A percentile compares a stretch with the other conserved stretches of the same genome.
These are phyloP conservation scores for Temnothorax ravouxi DNA, from an alignment of 2,888 invertebrate species.

Conservation along the genomic window DNA sequence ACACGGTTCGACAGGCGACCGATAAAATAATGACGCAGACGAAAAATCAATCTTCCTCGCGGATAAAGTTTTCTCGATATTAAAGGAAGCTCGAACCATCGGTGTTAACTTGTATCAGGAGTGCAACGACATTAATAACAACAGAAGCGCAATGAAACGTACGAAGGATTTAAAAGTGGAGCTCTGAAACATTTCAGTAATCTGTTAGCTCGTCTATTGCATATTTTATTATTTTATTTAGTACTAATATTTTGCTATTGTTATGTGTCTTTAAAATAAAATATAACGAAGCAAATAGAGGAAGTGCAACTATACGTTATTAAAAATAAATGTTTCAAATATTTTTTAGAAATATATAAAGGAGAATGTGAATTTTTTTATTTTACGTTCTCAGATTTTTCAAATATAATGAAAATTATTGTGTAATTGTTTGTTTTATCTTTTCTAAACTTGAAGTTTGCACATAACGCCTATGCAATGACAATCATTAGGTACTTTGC, in stretches of 20 bases:
- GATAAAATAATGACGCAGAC: constrained; percentile 60
- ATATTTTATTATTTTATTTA: constrained; percentile 15
- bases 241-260: neutral
- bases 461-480: neutral
- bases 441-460: neutral
- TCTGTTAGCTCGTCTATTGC: neutral
- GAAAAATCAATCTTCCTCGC: constrained; percentile 48
- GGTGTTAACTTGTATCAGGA: constrained; percentile 15
- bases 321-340: neutral
- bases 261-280: neutral
- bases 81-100: constrained; percentile 16
- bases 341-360: neutral
- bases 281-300: neutral
- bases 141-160: neutral
- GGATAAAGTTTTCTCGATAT: constrained; percentile 22
- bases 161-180: neutral
- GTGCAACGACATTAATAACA: constrained; percentile 25
- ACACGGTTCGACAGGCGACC: constrained; percentile 36
- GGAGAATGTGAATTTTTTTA: neutral
- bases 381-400: neutral
- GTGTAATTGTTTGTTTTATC: constrained; percentile 30
- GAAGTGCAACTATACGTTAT: neutral
- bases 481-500: constrained; percentile 48
- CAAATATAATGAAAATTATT: neutral
- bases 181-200: neutral